Evolutionary conservation across 2,888 invertebrate genomes (phyloP).

Genomic region (Dicycla oo): DNA sequence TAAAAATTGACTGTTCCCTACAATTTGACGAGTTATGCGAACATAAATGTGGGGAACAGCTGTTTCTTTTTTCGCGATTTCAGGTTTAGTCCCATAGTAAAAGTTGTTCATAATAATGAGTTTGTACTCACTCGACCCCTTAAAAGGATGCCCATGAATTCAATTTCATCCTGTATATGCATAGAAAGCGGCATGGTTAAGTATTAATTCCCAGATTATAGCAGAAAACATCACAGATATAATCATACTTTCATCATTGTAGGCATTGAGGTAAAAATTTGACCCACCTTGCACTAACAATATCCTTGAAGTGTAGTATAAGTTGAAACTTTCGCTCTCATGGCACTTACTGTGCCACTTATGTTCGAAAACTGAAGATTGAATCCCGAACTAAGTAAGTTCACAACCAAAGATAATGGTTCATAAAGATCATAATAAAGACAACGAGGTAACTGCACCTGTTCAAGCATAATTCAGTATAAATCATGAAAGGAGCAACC

Average conservation of each 20-base stretch:
- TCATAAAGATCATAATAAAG: constrained; percentile 28
- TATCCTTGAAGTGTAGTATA: neutral
- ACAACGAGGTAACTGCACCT: constrained; percentile 48
- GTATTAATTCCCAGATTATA: neutral
- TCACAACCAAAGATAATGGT: neutral
- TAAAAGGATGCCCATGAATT: too few relatives aligned
- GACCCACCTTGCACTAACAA: constrained; percentile 3
- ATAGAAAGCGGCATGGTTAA: neutral
- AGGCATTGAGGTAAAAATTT: neutral
- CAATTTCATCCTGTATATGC: too few relatives aligned
- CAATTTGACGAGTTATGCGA: too few relatives aligned
- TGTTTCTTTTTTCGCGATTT: too few relatives aligned
- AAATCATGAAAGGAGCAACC: constrained; percentile 71
- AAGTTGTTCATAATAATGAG: too few relatives aligned
- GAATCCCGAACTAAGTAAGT: constrained; percentile 4
- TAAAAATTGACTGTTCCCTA: too few relatives aligned
- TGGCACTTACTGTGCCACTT: neutral
- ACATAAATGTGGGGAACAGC: too few relatives aligned
- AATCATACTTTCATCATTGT: neutral
- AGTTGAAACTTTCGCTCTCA: constrained; percentile 5
- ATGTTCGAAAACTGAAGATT: constrained; percentile 13
- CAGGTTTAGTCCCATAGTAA: too few relatives aligned
- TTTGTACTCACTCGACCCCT: too few relatives aligned
- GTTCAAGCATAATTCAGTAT: constrained; percentile 68
- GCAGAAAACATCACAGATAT: neutral